Evolutionary conservation across 2,797 vertebrate genomes (phyloP).

Genomic region (Sebastes kiyomatsui): DNA sequence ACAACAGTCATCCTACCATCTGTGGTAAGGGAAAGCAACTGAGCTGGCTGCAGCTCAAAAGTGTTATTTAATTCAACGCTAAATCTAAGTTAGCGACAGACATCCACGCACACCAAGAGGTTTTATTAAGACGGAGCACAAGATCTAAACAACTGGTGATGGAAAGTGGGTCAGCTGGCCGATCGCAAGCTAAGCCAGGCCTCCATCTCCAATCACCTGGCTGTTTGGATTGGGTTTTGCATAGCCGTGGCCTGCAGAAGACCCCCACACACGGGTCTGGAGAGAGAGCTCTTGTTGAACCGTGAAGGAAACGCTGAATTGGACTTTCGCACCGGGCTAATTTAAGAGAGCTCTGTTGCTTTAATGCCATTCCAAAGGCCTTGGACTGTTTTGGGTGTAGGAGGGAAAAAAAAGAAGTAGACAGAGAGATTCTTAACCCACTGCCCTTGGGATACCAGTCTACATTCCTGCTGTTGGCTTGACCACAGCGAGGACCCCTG

Average conservation of each 20-base stretch:
- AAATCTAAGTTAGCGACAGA: not conserved
- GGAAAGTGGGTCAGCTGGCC: constrained; percentile 74
- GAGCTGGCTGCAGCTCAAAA: not conserved
- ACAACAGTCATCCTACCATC: constrained; percentile 45
- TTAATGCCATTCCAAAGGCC: constrained; percentile 50
- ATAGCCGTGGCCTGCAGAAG: constrained; percentile 30
- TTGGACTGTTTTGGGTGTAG: constrained; percentile 24
- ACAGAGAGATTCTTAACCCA: constrained; percentile 62
- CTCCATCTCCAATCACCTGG: constrained; percentile 61
- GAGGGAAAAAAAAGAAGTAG: constrained; percentile 24
- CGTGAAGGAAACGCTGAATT: constrained; percentile 59
- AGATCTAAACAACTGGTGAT: constrained; percentile 3
- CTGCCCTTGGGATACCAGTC: constrained; percentile 61
- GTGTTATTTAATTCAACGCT: constrained; percentile 1
- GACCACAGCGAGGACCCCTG: constrained; percentile 63
- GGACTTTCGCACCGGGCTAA: constrained; percentile 49
- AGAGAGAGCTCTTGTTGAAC: constrained; percentile 37
- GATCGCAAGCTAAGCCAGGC: constrained; percentile 29
- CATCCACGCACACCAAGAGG: not conserved
- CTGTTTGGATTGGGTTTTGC: constrained; percentile 42
- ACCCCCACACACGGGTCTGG: constrained; percentile 1
- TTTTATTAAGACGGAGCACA: not conserved
- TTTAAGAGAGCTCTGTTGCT: constrained; percentile 67
- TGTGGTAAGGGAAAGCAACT: constrained; percentile 21
- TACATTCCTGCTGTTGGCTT: constrained; percentile 61